Evolutionary conservation across 2,797 vertebrate genomes (phyloP).

Genomic region (Rhyacichthys aspro): DNA sequence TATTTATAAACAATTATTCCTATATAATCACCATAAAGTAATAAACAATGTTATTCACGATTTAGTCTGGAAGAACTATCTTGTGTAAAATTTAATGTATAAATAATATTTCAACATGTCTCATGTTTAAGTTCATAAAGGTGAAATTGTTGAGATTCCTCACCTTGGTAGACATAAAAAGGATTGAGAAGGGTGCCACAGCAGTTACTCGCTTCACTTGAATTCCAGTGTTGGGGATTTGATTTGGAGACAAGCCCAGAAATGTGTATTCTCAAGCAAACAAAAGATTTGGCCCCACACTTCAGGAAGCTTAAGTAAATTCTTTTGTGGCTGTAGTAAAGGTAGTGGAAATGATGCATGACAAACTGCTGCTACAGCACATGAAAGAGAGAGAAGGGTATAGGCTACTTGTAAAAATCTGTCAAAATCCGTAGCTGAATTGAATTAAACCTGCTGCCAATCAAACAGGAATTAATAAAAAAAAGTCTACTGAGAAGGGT

Average conservation of each 20-base stretch:
- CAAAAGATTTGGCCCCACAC: slow-evolving; percentile 15
- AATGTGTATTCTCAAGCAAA: slow-evolving; percentile 19
- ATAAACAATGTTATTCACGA: too few relatives aligned
- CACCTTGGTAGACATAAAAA: slow-evolving; percentile 10
- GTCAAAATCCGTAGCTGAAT: not conserved
- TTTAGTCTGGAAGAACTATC: too few relatives aligned
- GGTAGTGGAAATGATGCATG: not conserved
- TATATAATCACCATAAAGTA: too few relatives aligned
- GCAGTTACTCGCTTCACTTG: slow-evolving; percentile 8
- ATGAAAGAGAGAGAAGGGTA: not conserved
- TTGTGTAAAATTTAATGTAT: too few relatives aligned
- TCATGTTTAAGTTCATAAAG: too few relatives aligned
- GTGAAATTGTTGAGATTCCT: slow-evolving; percentile 13
- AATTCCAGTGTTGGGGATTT: slow-evolving; percentile 12
- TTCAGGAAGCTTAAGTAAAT: slow-evolving; percentile 3
- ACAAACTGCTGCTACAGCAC: not conserved
- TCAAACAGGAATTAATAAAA: not conserved
- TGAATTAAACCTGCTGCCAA: not conserved
- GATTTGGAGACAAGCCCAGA: slow-evolving; percentile 21
- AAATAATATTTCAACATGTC: too few relatives aligned
- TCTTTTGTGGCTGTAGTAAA: not conserved
- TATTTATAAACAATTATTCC: too few relatives aligned
- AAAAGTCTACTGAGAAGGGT: not conserved
- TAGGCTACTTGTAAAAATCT: not conserved
- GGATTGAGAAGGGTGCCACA: slow-evolving; percentile 7